phyloP scores from a whole-genome alignment of 2,113 vertebrate species.

The Melanocharis versteri region DNA sequence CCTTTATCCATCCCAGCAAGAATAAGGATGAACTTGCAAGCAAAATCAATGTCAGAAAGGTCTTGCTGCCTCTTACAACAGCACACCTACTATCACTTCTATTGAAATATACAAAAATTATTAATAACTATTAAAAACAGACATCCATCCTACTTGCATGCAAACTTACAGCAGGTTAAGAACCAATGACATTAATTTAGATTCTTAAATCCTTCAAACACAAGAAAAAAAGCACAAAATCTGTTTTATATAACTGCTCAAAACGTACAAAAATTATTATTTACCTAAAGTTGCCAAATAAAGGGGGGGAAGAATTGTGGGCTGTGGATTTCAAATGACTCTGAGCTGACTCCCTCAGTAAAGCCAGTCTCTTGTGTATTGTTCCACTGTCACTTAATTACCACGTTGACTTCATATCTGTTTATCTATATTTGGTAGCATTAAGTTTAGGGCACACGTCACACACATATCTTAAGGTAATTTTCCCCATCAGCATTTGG shows the following conservation, averaged over 20 bases:
- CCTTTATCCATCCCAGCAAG: slow-evolving; percentile 64
- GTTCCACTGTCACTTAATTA: neutral
- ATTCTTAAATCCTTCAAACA: slow-evolving; percentile 19
- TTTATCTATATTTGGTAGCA: neutral
- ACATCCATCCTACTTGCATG: neutral
- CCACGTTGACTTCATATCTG: neutral
- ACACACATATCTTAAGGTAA: neutral
- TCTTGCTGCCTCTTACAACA: slow-evolving; percentile 42
- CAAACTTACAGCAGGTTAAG: neutral
- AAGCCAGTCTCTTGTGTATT: neutral
- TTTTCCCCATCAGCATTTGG: neutral
- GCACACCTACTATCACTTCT: neutral
- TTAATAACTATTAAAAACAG: slow-evolving; percentile 33
- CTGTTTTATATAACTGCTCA: neutral
- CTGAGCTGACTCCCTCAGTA: neutral
- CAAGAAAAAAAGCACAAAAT: neutral
- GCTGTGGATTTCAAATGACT: neutral
- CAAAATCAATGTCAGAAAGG: slow-evolving; percentile 68
- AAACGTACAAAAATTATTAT: neutral
- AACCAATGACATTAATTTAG: neutral
- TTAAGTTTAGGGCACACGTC: neutral
- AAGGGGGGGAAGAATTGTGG: neutral
- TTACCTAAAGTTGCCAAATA: neutral
- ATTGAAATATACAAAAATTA: slow-evolving; percentile 33
- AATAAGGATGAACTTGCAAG: slow-evolving; percentile 63